Evolutionary conservation across 2,797 vertebrate species (phyloP), one percentile per base, ranked within the genome.

Genomic region (Hirundo rustica): DNA sequence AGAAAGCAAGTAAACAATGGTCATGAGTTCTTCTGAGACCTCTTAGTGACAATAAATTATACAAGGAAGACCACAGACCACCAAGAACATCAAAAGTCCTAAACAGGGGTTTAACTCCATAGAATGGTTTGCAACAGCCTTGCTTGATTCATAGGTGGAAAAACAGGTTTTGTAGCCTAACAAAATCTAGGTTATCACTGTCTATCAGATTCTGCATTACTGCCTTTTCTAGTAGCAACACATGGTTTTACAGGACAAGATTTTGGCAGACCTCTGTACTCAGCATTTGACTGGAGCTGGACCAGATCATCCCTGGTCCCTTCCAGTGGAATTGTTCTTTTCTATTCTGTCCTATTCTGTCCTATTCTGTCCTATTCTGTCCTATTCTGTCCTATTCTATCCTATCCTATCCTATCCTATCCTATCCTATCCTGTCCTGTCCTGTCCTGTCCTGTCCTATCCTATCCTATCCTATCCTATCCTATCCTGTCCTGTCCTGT

Each of bases 281-380:
- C 17, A 21, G 27, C 17, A 10, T 64, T 65, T 85, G 29, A 53
- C n/a, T 64, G 42, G 5, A 91, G 53, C 32, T 62, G 22, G 17
- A 60, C 10, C 0, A 1, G 8, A 13, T 12, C 12, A 72, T 2
- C 4, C 1, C 8, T 38, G 10, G 16, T 62, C 11, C 9, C 17
- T 62, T 45, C 29, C 40, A 75, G 7, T 2, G 23, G 23, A 82
- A 60, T 3, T 42, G 44, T 20, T 17, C 16, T 74, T 0, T 21
- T 9, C 45, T 55, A 5, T 44, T 8, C 45, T 26, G 7, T 21
- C 13, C 53, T 25, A 9, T 20, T 7, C 44, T 36, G 15, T 30
- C 22, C 47, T 20, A 44, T 44, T 16, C 42, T 44, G 14, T 44
- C 42, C 42, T 44, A 44, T 44, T 42, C 42, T 44, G 14, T 44